A percentile compares a stretch with the other conserved stretches of the same genome.
Evolutionary conservation across 2,113 vertebrate species (phyloP).

Genomic region (Eublepharis macularius): DNA sequence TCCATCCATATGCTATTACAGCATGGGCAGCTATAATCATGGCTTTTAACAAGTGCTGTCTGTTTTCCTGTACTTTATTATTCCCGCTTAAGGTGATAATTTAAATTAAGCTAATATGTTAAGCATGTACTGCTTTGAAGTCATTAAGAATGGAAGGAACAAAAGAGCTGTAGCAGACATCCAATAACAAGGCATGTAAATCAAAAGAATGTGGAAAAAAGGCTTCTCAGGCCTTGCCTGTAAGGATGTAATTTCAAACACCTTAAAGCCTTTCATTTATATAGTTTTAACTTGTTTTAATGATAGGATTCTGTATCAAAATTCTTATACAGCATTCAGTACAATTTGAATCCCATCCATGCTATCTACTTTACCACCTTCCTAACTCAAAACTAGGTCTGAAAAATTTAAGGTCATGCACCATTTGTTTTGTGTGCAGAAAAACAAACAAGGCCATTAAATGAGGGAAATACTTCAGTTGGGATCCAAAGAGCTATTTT

Average conservation of each 20-base stretch:
- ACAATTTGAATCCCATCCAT: neutral
- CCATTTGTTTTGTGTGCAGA: neutral
- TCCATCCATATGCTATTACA: too few species aligned
- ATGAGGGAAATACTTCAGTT: neutral
- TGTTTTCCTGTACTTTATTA: too few species aligned
- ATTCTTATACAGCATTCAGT: slow-evolving; percentile 16
- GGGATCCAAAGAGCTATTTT: neutral
- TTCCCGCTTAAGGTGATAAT: slow-evolving; percentile 61
- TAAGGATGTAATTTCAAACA: slow-evolving; percentile 64
- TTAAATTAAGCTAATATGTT: slow-evolving; percentile 67
- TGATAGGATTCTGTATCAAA: slow-evolving; percentile 4
- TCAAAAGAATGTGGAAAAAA: slow-evolving; percentile 63
- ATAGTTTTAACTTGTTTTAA: slow-evolving; percentile 52
- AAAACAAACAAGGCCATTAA: neutral
- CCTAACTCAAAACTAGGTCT: neutral
- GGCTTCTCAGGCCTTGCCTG: slow-evolving; percentile 52
- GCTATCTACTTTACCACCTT: neutral
- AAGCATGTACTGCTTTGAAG: slow-evolving; percentile 72
- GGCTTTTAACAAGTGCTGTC: too few species aligned
- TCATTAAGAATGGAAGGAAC: slow-evolving; percentile 41
- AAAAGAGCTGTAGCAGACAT: slow-evolving; percentile 33
- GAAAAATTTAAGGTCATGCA: neutral
- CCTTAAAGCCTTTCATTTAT: slow-evolving; percentile 50
- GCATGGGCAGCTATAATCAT: too few species aligned
- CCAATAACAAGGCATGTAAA: slow-evolving; percentile 57